Conservation (phyloP, 2,113 vertebrate species). For the Aleadryas rufinucha region DNA sequence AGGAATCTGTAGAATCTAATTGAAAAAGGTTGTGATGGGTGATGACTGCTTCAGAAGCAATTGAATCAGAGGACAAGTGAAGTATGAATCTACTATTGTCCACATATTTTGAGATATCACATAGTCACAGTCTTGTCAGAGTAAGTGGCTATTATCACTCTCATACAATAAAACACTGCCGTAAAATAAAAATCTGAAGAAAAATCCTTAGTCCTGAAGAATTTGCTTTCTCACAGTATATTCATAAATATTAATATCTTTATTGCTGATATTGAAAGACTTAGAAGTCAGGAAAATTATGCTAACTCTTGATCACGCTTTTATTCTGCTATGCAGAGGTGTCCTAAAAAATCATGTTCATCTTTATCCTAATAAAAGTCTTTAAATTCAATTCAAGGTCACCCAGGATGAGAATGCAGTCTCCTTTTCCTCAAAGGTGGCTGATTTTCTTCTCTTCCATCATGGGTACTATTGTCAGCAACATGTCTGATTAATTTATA, state of each 20-base stretch:
- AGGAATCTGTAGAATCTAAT: neutral
- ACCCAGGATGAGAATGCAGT: neutral
- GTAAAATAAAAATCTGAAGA: neutral
- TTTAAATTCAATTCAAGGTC: neutral
- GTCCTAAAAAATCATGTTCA: neutral
- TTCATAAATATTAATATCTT: neutral
- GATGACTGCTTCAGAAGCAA: neutral
- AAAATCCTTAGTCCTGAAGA: neutral
- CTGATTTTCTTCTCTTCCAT: neutral
- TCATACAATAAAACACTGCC: neutral
- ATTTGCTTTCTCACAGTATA: neutral
- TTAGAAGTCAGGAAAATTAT: neutral
- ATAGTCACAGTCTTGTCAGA: neutral
- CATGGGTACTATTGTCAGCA: neutral
- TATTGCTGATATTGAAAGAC: neutral
- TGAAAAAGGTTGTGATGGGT: neutral
- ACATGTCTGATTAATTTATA: neutral
- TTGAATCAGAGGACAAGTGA: neutral
- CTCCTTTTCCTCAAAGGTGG: neutral
- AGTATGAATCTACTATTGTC: neutral
- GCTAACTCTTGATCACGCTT: neutral
- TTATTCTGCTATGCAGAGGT: neutral
- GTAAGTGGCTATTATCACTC: neutral
- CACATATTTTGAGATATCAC: rapidly evolving
- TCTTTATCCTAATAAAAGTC: neutral